These are phyloP conservation scores for Caenorhabditis macrosperma DNA, from an alignment of 2,888 invertebrate genomes.

Conservation along the genomic window DNA sequence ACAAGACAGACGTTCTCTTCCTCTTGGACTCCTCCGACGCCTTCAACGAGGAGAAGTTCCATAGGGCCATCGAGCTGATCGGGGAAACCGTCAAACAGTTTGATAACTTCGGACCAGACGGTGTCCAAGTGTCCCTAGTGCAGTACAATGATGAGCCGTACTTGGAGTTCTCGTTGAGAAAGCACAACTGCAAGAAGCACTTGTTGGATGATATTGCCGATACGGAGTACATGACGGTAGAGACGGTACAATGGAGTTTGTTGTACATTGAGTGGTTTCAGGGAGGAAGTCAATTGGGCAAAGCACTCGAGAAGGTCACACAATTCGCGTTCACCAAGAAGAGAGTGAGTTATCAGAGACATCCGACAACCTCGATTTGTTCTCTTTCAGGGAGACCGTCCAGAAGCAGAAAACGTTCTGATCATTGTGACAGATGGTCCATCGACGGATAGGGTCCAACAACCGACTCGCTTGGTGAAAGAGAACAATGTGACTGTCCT, in stretches of 20 bases:
- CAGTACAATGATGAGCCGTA: slow-evolving; percentile 76
- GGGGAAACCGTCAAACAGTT: slow-evolving; percentile 71
- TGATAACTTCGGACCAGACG: slow-evolving; percentile 74
- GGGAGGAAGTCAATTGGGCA: slow-evolving; percentile 71
- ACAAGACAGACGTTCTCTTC: slow-evolving; percentile 74
- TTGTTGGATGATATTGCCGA: slow-evolving; percentile 74
- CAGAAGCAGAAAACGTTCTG: slow-evolving; percentile 73
- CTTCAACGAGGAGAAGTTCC: slow-evolving; percentile 70
- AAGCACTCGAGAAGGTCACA: slow-evolving; percentile 74
- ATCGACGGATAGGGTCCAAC: slow-evolving; percentile 65
- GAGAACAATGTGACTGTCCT: slow-evolving; percentile 70
- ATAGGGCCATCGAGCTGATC: slow-evolving; percentile 70
- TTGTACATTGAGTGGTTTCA: slow-evolving; percentile 35
- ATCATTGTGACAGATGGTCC: slow-evolving; percentile 74
- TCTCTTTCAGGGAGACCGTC: slow-evolving; percentile 72
- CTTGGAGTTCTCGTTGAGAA: slow-evolving; percentile 75
- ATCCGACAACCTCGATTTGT: too few relatives aligned
- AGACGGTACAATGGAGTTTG: background rate
- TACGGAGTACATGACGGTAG: slow-evolving; percentile 72
- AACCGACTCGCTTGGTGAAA: slow-evolving; percentile 64
- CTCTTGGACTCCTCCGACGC: slow-evolving; percentile 73
- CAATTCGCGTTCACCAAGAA: slow-evolving; percentile 75
- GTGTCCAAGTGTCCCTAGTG: slow-evolving; percentile 75
- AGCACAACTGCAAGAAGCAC: slow-evolving; percentile 73
- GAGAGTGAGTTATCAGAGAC: slow-evolving; percentile 63